These are phyloP conservation scores for Ctenochaetus hawaiiensis DNA, from an alignment of 2,797 vertebrate genomes.

Conservation along the genomic window DNA sequence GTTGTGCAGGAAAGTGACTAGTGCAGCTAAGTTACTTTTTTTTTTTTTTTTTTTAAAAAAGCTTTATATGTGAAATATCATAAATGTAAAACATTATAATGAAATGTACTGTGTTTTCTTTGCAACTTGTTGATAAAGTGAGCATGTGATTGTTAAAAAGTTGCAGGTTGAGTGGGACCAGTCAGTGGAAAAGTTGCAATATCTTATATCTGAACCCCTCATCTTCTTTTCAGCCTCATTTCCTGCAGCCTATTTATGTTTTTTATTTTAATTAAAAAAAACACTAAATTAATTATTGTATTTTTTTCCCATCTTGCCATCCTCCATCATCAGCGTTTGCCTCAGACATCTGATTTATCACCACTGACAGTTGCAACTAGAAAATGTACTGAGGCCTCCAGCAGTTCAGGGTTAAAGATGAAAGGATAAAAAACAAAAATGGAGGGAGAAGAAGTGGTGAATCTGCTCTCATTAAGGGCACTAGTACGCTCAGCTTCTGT, in stretches of 20 bases:
- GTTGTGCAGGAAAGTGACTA: background rate
- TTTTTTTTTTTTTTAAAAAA: too few species aligned
- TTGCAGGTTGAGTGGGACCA: background rate
- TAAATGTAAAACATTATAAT: too few species aligned
- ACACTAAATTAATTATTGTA: constrained; percentile 45
- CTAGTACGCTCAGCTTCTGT: background rate
- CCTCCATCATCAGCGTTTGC: constrained; percentile 40
- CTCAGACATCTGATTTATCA: constrained; percentile 52
- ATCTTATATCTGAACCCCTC: background rate
- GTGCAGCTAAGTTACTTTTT: background rate
- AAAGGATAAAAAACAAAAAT: background rate
- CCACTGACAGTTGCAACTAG: constrained; percentile 39
- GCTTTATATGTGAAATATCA: too few species aligned
- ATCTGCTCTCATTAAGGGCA: too few species aligned
- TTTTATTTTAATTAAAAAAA: constrained; percentile 29
- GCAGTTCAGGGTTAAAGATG: constrained; percentile 30
- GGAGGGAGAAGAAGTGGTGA: too few species aligned
- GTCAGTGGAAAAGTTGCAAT: too few species aligned
- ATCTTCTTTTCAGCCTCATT: constrained; percentile 12
- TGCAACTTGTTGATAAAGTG: too few species aligned
- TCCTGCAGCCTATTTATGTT: constrained; percentile 15
- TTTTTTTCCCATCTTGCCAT: constrained; percentile 23
- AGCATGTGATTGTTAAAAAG: background rate
- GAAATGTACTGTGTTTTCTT: background rate
- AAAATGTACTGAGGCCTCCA: constrained; percentile 36